Conservation (phyloP, 1,140 invertebrate genomes). For the Caerostris extrusa region DNA sequence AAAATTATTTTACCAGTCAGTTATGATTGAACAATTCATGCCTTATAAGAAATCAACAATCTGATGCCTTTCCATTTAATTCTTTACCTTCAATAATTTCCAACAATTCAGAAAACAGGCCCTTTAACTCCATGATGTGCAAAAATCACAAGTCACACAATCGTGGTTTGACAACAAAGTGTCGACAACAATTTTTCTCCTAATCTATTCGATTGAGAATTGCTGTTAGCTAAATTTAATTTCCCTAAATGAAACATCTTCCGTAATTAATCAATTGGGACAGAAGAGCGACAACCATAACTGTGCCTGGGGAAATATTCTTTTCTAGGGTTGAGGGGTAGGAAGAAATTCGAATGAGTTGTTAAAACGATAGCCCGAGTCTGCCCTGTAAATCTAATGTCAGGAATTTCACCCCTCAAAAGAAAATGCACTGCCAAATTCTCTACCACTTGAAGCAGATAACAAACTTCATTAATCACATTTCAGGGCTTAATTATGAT, state of each 20-base stretch:
- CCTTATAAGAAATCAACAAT: no score
- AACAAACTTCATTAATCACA: slow-evolving; percentile 2
- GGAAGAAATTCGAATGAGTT: background rate
- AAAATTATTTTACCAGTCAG: no score
- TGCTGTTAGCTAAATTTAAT: background rate
- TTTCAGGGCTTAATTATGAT: background rate
- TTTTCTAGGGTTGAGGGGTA: background rate
- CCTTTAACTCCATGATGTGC: no score
- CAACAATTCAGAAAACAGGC: no score
- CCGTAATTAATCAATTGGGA: background rate
- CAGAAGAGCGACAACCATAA: background rate
- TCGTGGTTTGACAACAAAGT: background rate
- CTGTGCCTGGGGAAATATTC: background rate
- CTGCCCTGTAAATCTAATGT: no score
- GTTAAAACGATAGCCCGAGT: background rate
- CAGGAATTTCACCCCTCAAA: background rate
- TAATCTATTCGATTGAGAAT: background rate
- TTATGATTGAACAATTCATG: no score
- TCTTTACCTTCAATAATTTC: no score
- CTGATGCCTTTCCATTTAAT: no score
- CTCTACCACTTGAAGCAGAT: background rate
- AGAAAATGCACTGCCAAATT: slow-evolving; percentile 2
- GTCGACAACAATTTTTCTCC: background rate
- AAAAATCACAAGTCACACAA: no score
- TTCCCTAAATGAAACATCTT: background rate